Base-by-base conservation (phyloP, 23 tunicate species). In the Corella eumyota region DNA sequence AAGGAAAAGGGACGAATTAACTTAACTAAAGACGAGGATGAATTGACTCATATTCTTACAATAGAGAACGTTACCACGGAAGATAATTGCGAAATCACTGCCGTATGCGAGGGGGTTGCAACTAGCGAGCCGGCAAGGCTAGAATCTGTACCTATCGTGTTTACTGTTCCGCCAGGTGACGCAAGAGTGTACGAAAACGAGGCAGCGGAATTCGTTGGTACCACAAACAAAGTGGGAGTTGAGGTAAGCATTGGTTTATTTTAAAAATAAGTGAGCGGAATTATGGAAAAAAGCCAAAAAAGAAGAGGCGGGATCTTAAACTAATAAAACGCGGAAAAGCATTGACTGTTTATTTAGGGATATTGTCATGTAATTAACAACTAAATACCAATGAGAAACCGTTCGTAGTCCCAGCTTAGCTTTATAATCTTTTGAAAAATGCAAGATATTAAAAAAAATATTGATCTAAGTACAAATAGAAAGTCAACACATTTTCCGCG, bases 211-310 rank as follows among this genome's bases (percentile, higher is more conserved):
- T 84, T 84, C 70, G 62, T 62, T 11, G 81, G 82, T 15, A 64
- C 62, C 22, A 77, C 94, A 1, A 84, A 84, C 67, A 84, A 84
- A 70, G 77, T 65, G 0, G 77, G 73, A 2, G 83, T 61, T 15
- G 64, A 68, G 75, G 94, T 84, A 64, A 46, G 27, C 19, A 20
- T 0, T n/a, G n/a, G n/a, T n/a, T n/a, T n/a, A n/a, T n/a, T n/a
- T n/a, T n/a, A n/a, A n/a, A n/a, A n/a, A n/a, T n/a, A n/a, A n/a
- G n/a, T n/a, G n/a, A n/a, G n/a, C n/a, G n/a, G n/a, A n/a, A n/a
- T n/a, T n/a, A n/a, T n/a, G n/a, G n/a, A n/a, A n/a, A n/a, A n/a
- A n/a, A n/a, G n/a, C n/a, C n/a, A n/a, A n/a, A n/a, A n/a, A n/a
- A n/a, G n/a, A n/a, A n/a, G n/a, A n/a, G n/a, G n/a, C n/a, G n/a